Evolutionary conservation across 2,797 vertebrate genomes (phyloP).

Genomic region (Allobates femoralis): DNA sequence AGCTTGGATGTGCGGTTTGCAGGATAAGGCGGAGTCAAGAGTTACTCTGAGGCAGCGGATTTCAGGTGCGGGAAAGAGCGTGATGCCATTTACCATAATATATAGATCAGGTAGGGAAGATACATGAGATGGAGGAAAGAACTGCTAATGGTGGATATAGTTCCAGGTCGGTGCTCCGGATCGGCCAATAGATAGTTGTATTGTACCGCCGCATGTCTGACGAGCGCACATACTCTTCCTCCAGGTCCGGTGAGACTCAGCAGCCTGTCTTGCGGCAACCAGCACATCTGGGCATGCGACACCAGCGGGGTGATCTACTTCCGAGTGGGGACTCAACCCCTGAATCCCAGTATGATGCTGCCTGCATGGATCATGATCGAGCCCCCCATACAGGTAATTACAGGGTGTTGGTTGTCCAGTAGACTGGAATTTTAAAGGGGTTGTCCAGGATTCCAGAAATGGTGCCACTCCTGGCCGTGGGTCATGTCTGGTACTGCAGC

Average conservation of each 20-base stretch:
- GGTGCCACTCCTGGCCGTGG: not conserved
- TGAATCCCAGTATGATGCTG: conserved; percentile 97
- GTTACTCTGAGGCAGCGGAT: too few species aligned
- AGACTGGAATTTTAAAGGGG: not conserved
- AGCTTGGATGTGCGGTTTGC: too few species aligned
- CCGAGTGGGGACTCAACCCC: conserved; percentile 93
- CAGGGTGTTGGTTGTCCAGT: not conserved
- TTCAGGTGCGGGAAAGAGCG: too few species aligned
- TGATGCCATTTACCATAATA: too few species aligned
- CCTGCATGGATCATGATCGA: conserved; percentile 98
- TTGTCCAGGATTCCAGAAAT: not conserved
- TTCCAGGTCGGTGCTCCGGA: too few species aligned
- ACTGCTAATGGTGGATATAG: too few species aligned
- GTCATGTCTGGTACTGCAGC: not conserved
- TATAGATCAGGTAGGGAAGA: too few species aligned
- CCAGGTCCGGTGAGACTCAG: conserved; percentile 85
- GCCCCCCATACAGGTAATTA: conserved; percentile 86
- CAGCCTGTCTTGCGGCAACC: conserved; percentile 90
- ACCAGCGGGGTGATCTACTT: conserved; percentile 89
- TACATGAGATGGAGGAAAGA: too few species aligned
- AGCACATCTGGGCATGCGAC: conserved; percentile 96
- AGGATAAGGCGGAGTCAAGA: too few species aligned
- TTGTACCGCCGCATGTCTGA: not conserved
- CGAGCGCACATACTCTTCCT: not conserved
- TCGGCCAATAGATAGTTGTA: too few species aligned